Evolutionary conservation across 2,797 vertebrate genomes (phyloP).

Genomic region (Antennarius maculatus): DNA sequence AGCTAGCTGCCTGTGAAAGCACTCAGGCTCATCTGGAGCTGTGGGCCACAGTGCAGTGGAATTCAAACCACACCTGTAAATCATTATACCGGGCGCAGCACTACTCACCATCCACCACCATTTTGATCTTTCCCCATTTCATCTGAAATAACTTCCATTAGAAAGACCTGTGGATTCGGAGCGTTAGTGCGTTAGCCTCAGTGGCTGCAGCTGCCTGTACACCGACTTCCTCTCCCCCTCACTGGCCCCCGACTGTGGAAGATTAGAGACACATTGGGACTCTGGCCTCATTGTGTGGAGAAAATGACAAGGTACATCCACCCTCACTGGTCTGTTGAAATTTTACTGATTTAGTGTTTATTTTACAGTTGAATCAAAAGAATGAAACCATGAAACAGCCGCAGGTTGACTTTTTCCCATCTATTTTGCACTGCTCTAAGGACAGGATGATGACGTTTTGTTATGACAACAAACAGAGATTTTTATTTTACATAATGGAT

Average conservation of each 20-base stretch:
- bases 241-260: constrained; percentile 60
- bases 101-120: constrained; percentile 63
- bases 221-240: constrained; percentile 59
- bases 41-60: constrained; percentile 52
- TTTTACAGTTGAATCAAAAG: constrained; percentile 51
- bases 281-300: constrained; percentile 51
- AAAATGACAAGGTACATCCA: constrained; percentile 68
- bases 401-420: constrained; percentile 14
- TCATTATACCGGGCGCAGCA: constrained; percentile 72
- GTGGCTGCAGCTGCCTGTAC: constrained; percentile 64
- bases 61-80: constrained; percentile 76
- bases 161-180: constrained; percentile 63
- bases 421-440: constrained; percentile 17
- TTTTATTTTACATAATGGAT: not conserved
- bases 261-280: constrained; percentile 78
- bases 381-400: constrained; percentile 38
- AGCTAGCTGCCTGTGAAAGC: constrained; percentile 63
- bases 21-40: constrained; percentile 73
- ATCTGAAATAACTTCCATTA: constrained; percentile 71
- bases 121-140: constrained; percentile 76
- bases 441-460: not conserved
- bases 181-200: constrained; percentile 63
- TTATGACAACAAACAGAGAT: constrained; percentile 7
- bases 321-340: constrained; percentile 46
- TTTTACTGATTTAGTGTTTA: constrained; percentile 58